Evolutionary conservation across 2,888 invertebrate species (phyloP).

Genomic region (Diarsia dahlii): DNA sequence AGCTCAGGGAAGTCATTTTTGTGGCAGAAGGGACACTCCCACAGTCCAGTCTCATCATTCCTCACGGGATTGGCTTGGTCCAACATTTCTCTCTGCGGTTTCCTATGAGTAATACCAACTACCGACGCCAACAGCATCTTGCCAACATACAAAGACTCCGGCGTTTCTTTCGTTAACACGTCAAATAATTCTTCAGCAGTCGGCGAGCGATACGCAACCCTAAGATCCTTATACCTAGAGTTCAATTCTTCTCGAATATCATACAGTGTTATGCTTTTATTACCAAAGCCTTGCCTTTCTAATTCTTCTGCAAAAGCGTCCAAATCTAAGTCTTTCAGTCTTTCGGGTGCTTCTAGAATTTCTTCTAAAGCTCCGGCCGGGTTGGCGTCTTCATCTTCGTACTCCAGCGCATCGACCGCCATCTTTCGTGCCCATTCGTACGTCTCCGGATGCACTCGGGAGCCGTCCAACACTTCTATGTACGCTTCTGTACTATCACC

Average conservation of each 20-base stretch:
- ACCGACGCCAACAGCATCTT: constrained; percentile 96
- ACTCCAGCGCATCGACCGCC: constrained; percentile 99
- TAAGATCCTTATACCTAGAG: constrained; percentile 97
- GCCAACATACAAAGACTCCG: constrained; percentile 97
- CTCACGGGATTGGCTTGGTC: constrained; percentile 99
- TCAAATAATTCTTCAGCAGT: constrained; percentile 97
- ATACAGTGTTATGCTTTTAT: constrained; percentile 98
- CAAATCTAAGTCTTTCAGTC: constrained; percentile 98
- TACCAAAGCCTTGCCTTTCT: constrained; percentile 97
- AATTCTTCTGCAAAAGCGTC: constrained; percentile 99
- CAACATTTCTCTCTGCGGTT: constrained; percentile 97
- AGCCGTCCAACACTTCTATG: constrained; percentile 98
- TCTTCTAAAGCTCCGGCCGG: constrained; percentile 99
- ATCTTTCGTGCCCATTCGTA: constrained; percentile 99
- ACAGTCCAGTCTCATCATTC: constrained; percentile 98
- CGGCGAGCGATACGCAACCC: constrained; percentile 94
- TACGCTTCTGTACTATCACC: constrained; percentile 98
- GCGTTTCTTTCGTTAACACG: constrained; percentile 98
- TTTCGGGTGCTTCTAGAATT: constrained; percentile 98
- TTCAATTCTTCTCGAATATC: constrained; percentile 99
- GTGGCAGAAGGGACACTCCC: constrained; percentile 99
- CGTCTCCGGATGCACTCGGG: constrained; percentile 99
- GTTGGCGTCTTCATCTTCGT: constrained; percentile 99
- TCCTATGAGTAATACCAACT: constrained; percentile 95
- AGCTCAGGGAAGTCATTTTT: constrained; percentile 99